These are phyloP conservation scores for Nomada fucata DNA, from an alignment of 2,888 invertebrate species.

Conservation along the genomic window DNA sequence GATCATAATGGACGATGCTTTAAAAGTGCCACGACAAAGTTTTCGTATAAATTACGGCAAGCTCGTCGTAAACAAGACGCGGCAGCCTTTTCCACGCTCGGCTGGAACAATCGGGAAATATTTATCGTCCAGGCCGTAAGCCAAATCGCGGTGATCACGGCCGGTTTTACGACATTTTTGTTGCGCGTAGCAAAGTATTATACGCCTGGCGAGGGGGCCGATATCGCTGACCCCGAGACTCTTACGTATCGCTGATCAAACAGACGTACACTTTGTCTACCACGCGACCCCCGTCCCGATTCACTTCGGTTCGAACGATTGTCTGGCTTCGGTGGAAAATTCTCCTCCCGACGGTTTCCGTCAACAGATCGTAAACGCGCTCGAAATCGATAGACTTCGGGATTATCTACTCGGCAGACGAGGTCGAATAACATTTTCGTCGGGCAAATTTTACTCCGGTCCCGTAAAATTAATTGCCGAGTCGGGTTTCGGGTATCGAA, in stretches of 20 bases:
- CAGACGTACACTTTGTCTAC: slow-evolving; percentile 41
- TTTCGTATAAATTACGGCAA: slow-evolving; percentile 50
- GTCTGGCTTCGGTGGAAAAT: slow-evolving; percentile 4
- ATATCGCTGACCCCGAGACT: slow-evolving; percentile 31
- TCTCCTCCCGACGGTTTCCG: not conserved
- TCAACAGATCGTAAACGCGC: not conserved
- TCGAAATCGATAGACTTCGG: not conserved
- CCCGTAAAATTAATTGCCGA: not conserved
- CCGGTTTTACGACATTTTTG: slow-evolving; percentile 41
- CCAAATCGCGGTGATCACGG: slow-evolving; percentile 40
- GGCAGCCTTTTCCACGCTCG: slow-evolving; percentile 22
- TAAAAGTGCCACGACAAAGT: slow-evolving; percentile 44
- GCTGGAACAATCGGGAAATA: slow-evolving; percentile 35
- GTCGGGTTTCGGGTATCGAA: not conserved
- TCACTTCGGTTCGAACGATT: slow-evolving; percentile 37
- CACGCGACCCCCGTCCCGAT: slow-evolving; percentile 24
- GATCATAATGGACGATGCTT: slow-evolving; percentile 53
- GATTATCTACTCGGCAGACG: no score
- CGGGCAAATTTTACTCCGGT: not conserved
- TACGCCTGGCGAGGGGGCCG: slow-evolving; percentile 12
- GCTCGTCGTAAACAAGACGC: slow-evolving; percentile 55
- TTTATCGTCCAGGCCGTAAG: slow-evolving; percentile 33
- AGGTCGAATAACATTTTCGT: not conserved
- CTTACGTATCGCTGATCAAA: slow-evolving; percentile 57
- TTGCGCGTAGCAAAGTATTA: not conserved